Conservation (phyloP, 2,113 vertebrate genomes). For the Protomyctophum bolini region DNA sequence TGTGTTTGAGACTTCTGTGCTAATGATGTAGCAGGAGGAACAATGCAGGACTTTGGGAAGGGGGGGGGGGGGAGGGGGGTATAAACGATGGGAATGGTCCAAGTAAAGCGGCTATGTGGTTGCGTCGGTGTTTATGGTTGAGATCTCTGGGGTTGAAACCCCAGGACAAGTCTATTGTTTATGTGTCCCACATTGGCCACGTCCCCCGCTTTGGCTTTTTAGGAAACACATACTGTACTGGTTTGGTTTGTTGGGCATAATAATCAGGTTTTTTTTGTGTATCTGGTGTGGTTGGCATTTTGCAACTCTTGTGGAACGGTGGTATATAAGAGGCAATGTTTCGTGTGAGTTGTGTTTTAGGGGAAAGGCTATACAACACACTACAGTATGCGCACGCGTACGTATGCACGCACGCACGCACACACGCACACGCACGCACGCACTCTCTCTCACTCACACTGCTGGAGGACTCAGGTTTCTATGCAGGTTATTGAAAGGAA, state of each 20-base stretch:
- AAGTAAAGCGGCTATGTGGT: constrained; percentile 29
- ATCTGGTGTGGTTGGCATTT: constrained; percentile 25
- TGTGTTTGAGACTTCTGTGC: constrained; percentile 52
- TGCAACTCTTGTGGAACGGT: constrained; percentile 17
- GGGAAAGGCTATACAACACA: constrained; percentile 19
- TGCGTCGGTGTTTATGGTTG: constrained; percentile 27
- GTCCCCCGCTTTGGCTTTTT: constrained; percentile 8
- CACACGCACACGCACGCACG: constrained; percentile 1
- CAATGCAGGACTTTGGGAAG: constrained; percentile 33
- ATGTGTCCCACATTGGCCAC: constrained; percentile 6
- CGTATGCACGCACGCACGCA: background rate
- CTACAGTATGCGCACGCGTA: background rate
- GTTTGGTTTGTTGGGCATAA: constrained; percentile 23
- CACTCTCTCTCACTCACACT: background rate
- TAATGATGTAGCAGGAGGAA: constrained; percentile 50
- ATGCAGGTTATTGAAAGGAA: constrained; percentile 71
- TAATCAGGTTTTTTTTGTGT: constrained; percentile 30
- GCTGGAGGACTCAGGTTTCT: constrained; percentile 56
- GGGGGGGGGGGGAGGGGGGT: constrained; percentile 1
- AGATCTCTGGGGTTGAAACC: background rate
- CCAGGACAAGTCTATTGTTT: constrained; percentile 18
- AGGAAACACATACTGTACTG: constrained; percentile 28
- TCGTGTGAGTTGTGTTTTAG: constrained; percentile 22
- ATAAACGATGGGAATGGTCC: constrained; percentile 13
- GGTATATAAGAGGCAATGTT: constrained; percentile 33